Evolutionary conservation across 2,888 invertebrate species (phyloP), one percentile per base, ranked within the genome.

Genomic region (Drosophila buzzatii): DNA sequence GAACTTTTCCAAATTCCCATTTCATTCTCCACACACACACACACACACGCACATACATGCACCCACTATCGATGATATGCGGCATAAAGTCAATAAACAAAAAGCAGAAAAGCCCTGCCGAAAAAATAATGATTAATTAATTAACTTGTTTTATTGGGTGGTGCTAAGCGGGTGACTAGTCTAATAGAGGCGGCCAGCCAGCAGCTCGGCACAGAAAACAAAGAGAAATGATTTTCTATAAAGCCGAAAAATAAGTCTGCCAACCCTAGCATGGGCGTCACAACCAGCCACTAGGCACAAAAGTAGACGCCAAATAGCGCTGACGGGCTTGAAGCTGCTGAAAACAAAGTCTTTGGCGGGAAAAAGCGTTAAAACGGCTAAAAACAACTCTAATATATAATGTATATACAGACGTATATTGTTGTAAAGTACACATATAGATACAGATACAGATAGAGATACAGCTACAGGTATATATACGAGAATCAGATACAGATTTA

Each of bases 51-150:
- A 27, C 27, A 27, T 37, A 18, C 37, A 53, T 51, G n/a, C 18
- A 47, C 20, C 66, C 42, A 65, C 49, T 65, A 67, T 67, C 41
- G 44, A 63, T 58, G 59, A 57, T 44, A 63, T 70, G 59, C 62
- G 71, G 59, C 60, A 65, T 65, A 69, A 69, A 56, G 64, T 79
- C 70, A 87, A 82, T 82, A 87, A 82, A 82, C 71, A 75, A 37
- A 68, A 62, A 62, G 73, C 73, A 76, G 71, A 60, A 65, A 52
- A 74, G 72, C 64, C 66, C 68, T 76, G 85, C 79, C 85, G 76
- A 70, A 79, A 79, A 76, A 77, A 70, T 87, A 82, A 85, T 85
- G 85, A 85, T 85, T 87, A 85, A 85, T 85, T 87, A 87, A 85
- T 85, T 87, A 87, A 85, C 60, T 85, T 87, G 85, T 87, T 85